Conservation (phyloP, 1,140 invertebrate genomes). For the Tribolium madens region DNA sequence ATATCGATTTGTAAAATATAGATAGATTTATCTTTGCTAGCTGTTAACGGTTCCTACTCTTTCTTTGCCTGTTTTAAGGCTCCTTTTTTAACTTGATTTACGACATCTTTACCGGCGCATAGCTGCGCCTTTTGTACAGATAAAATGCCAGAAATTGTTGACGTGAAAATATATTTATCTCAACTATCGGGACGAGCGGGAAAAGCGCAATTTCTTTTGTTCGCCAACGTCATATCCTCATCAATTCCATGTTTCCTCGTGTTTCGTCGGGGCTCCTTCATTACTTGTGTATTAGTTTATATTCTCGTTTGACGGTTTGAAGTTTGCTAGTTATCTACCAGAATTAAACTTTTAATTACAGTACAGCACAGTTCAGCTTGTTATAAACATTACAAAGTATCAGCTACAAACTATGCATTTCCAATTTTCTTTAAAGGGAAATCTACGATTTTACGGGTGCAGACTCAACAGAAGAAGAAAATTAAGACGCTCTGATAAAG, state of each 20-base stretch:
- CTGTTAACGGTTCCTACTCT: slow-evolving; percentile 33
- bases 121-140: slow-evolving; percentile 44
- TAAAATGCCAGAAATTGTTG: slow-evolving; percentile 46
- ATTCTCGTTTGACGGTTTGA: slow-evolving; percentile 5
- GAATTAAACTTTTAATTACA: slow-evolving; percentile 30
- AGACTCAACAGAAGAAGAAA: neutral
- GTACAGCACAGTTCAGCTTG: neutral
- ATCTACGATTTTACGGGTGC: neutral
- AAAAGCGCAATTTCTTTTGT: neutral
- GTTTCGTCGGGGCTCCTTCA: neutral
- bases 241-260: neutral
- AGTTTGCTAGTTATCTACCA: slow-evolving; percentile 7
- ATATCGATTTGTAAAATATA: slow-evolving; percentile 52
- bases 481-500: neutral
- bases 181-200: slow-evolving; percentile 8
- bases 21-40: slow-evolving; percentile 45
- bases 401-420: neutral
- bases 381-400: slow-evolving; percentile 17
- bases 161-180: slow-evolving; percentile 35
- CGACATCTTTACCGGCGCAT: slow-evolving; percentile 30
- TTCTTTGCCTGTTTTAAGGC: slow-evolving; percentile 32
- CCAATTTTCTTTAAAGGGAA: neutral
- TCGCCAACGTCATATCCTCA: neutral
- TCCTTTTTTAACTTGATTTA: slow-evolving; percentile 43
- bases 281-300: slow-evolving; percentile 30